These are phyloP conservation scores for Zaprionus davidi DNA, from an alignment of 1,140 invertebrate genomes.

Conservation along the genomic window DNA sequence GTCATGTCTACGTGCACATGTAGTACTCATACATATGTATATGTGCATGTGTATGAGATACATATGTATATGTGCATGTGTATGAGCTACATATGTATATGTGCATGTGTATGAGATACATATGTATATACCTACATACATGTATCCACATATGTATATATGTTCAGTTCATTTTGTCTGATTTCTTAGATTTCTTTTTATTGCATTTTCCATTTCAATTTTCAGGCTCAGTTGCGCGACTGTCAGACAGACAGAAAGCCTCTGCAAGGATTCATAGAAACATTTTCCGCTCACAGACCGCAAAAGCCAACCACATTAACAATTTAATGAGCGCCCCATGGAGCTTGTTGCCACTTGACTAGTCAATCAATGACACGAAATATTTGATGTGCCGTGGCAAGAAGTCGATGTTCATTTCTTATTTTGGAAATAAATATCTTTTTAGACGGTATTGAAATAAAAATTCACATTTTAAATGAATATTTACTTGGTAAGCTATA, in stretches of 20 bases:
- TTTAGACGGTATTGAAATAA: background rate
- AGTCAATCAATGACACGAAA: constrained; percentile 38
- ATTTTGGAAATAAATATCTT: background rate
- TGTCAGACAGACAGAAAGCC: background rate
- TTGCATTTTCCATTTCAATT: constrained; percentile 48
- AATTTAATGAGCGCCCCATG: constrained; percentile 43
- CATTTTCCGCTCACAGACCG: constrained; percentile 16
- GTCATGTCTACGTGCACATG: constrained; percentile 6
- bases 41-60: background rate
- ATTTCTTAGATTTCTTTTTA: constrained; percentile 25
- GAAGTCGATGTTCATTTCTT: background rate
- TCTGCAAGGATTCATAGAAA: background rate
- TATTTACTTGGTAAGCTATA: background rate
- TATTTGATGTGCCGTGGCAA: constrained; percentile 18
- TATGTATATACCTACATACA: background rate
- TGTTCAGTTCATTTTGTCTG: background rate
- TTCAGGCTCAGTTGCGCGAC: constrained; percentile 21
- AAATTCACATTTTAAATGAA: background rate
- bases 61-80: background rate
- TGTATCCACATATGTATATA: background rate
- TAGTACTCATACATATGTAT: background rate
- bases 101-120: background rate
- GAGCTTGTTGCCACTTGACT: constrained; percentile 28
- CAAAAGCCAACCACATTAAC: constrained; percentile 50
- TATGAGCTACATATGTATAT: background rate